phyloP scores from a whole-genome alignment of 1,140 invertebrate genomes.

The Chrysomallon squamiferum region DNA sequence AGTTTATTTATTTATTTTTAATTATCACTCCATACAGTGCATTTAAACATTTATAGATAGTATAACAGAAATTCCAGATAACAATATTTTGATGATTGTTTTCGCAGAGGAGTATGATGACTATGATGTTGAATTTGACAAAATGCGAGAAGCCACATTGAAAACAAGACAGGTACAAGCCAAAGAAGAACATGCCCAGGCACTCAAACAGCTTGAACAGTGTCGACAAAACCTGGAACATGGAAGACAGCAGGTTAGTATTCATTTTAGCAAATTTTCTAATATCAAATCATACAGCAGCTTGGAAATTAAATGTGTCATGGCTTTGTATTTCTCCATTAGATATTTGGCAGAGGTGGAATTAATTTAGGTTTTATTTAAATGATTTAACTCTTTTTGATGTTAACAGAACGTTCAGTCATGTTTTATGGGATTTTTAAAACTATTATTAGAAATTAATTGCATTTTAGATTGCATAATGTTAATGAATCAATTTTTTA shows the following conservation, averaged over 20 bases:
- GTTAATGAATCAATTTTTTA: too few relatives aligned
- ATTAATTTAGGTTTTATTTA: too few relatives aligned
- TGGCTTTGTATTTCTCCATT: not conserved
- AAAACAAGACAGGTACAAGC: conserved; percentile 56
- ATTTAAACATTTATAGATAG: too few relatives aligned
- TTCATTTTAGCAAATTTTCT: too few relatives aligned
- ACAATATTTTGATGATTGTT: conserved; percentile 1
- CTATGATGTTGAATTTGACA: conserved; percentile 63
- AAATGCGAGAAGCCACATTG: conserved; percentile 59
- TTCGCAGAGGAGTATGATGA: conserved; percentile 61
- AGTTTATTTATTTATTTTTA: too few relatives aligned
- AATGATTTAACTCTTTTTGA: too few relatives aligned
- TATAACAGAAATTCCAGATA: too few relatives aligned
- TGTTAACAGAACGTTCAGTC: too few relatives aligned
- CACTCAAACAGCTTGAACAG: conserved; percentile 52
- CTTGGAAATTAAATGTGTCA: not conserved
- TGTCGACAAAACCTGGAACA: conserved; percentile 51
- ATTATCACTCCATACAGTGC: too few relatives aligned
- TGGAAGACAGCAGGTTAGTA: conserved; percentile 49
- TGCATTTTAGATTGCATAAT: too few relatives aligned
- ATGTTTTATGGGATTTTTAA: too few relatives aligned
- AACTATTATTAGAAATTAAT: too few relatives aligned
- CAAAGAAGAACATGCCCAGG: conserved; percentile 51
- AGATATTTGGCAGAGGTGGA: not conserved
- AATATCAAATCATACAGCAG: not conserved